phyloP scores from a whole-genome alignment of 2,113 vertebrate species.

The Prolemur simus region DNA sequence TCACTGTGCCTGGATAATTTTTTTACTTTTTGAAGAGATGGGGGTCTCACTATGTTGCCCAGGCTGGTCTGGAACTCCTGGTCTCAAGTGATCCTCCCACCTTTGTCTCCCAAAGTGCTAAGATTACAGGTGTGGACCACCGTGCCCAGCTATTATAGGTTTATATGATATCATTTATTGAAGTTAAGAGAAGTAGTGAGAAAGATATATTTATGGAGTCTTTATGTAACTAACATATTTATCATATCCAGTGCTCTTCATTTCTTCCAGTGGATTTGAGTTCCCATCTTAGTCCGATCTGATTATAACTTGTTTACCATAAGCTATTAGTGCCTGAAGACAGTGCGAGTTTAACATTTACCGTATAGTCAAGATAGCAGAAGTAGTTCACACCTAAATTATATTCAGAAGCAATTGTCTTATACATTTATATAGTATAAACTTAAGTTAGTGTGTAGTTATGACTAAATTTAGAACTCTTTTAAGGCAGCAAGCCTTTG shows the following conservation, averaged over 20 bases:
- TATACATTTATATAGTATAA: neutral
- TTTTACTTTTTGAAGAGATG: too few species aligned
- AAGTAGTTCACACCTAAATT: neutral
- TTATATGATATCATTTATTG: neutral
- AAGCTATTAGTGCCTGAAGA: neutral
- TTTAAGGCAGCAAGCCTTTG: neutral
- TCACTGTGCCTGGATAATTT: too few species aligned
- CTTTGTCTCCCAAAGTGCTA: too few species aligned
- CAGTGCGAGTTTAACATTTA: neutral
- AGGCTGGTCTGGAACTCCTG: too few species aligned
- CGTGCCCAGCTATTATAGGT: neutral
- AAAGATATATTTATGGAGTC: neutral
- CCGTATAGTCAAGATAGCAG: neutral
- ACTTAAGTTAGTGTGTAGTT: neutral
- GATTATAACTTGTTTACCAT: neutral
- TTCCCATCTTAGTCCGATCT: neutral
- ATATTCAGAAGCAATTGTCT: neutral
- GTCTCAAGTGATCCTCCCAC: too few species aligned
- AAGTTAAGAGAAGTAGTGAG: neutral
- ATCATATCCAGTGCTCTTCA: neutral
- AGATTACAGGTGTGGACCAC: too few species aligned
- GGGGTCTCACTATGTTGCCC: too few species aligned
- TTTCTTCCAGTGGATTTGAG: neutral
- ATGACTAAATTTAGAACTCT: neutral
- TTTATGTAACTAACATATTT: neutral